Base-by-base conservation (phyloP, 2,888 invertebrate genomes). In the Helleia helle region DNA sequence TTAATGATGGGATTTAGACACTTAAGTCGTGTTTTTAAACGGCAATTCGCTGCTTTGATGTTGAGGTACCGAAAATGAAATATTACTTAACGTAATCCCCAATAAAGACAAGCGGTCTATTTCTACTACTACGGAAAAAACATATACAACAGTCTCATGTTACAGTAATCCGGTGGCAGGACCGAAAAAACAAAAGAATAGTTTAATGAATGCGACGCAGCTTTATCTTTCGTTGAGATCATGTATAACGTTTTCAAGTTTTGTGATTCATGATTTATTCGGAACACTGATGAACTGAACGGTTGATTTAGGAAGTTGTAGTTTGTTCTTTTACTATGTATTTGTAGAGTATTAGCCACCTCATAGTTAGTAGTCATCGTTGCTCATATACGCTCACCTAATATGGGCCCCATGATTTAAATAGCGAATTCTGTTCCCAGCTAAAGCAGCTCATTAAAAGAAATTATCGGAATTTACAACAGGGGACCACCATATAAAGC, bases 1-100 rank as follows among this genome's bases (percentile, higher is more conserved):
- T 71, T 74, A 71, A 60, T 55, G 47, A 50, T 42, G 41, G 42
- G 43, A 59, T 63, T 60, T 52, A 48, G 54, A 53, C 54, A 52
- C 51, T 56, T 58, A 48, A 52, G 48, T 49, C 38, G 52, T 51
- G 39, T 29, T 43, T 31, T 31, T n/a, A 13, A 22, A 22, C 18
- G 12, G n/a, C n/a, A n/a, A n/a, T n/a, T n/a, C n/a, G 25, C 39
- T 34, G 7, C 34, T 34, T 34, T 25, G 9, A 30, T 13, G 15
- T 17, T 25, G 11, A 11, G 30, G 39, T 30, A 9, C 15, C 39
- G 11, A 30, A 9, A 38, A 15, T 26, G 17, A 38, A 38, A 18
- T 12, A 34, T 18, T 18, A 11, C 6, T 17, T 6, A 31, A 9
- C 17, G 7, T 18, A 5, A 18, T 5, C 5, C 18, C 3, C 5